These are phyloP conservation scores for Lethocerus indicus DNA, from an alignment of 1,140 invertebrate genomes.

Conservation along the genomic window DNA sequence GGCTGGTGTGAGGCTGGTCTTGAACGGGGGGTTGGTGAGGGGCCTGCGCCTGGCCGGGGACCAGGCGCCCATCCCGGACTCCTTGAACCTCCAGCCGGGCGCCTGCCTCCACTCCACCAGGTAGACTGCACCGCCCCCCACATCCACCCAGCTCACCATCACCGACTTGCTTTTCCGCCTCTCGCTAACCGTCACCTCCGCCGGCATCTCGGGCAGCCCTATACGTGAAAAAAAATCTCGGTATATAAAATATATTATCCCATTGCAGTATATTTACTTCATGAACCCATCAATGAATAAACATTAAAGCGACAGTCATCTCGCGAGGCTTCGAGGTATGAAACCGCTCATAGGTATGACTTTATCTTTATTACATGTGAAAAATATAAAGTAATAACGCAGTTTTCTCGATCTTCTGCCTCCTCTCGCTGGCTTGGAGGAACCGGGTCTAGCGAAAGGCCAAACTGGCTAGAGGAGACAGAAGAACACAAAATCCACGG, in stretches of 20 bases:
- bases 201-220: slow-evolving; percentile 3
- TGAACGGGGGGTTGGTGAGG: slow-evolving; percentile 34
- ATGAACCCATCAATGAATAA: neutral
- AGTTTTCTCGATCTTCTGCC: neutral
- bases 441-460: too few relatives aligned
- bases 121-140: slow-evolving; percentile 22
- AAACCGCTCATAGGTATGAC: neutral
- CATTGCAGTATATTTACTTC: neutral
- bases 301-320: neutral
- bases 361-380: neutral
- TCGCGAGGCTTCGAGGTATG: neutral
- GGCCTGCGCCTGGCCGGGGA: slow-evolving; percentile 24
- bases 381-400: neutral
- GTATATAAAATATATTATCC: too few relatives aligned
- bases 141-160: slow-evolving; percentile 23
- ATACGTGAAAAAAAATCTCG: neutral
- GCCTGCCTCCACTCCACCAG: slow-evolving; percentile 36
- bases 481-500: neutral
- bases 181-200: slow-evolving; percentile 3
- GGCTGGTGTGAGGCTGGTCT: slow-evolving; percentile 40
- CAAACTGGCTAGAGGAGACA: neutral
- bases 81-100: slow-evolving; percentile 30
- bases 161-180: slow-evolving; percentile 20
- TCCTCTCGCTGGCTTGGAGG: neutral
- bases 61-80: slow-evolving; percentile 33